A percentile compares a stretch with the other conserved stretches of the same genome.
phyloP scores from a whole-genome alignment of 2,797 vertebrate species.

The Staurois parvus region DNA sequence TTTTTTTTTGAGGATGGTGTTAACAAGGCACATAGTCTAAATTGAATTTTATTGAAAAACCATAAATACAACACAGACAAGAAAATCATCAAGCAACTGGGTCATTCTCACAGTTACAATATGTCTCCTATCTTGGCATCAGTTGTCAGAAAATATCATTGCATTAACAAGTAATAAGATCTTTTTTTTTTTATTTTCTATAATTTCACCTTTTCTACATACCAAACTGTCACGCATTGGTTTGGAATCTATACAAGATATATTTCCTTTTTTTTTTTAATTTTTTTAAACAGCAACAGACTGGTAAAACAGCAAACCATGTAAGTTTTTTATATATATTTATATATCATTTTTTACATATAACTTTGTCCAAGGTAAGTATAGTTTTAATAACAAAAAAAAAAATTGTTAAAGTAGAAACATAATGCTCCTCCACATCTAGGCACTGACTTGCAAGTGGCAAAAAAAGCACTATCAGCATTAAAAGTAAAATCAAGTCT shows the following conservation, averaged over 20 bases:
- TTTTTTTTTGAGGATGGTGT: too few relatives aligned
- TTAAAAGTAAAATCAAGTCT: background rate
- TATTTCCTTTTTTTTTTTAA: background rate
- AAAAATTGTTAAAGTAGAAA: background rate
- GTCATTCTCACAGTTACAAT: slow-evolving; percentile 42
- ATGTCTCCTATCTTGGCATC: slow-evolving; percentile 25
- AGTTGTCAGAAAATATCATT: slow-evolving; percentile 32
- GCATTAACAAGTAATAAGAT: slow-evolving; percentile 19
- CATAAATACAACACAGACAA: slow-evolving; percentile 50
- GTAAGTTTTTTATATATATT: slow-evolving; percentile 16
- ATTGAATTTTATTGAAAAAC: slow-evolving; percentile 45
- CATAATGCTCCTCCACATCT: background rate
- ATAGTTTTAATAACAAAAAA: background rate
- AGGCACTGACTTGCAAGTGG: background rate
- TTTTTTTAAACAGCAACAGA: slow-evolving; percentile 3
- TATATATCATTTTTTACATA: slow-evolving; percentile 14
- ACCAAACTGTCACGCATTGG: background rate
- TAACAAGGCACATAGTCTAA: background rate
- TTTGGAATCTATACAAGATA: slow-evolving; percentile 32
- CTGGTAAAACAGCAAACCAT: slow-evolving; percentile 22
- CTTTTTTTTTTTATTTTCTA: background rate
- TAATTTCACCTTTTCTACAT: background rate
- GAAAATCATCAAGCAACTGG: slow-evolving; percentile 40
- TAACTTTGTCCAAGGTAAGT: slow-evolving; percentile 30
- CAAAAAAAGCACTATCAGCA: background rate